phyloP scores from a whole-genome alignment of 2,888 invertebrate species.

The Lasioglossum villosulum region DNA sequence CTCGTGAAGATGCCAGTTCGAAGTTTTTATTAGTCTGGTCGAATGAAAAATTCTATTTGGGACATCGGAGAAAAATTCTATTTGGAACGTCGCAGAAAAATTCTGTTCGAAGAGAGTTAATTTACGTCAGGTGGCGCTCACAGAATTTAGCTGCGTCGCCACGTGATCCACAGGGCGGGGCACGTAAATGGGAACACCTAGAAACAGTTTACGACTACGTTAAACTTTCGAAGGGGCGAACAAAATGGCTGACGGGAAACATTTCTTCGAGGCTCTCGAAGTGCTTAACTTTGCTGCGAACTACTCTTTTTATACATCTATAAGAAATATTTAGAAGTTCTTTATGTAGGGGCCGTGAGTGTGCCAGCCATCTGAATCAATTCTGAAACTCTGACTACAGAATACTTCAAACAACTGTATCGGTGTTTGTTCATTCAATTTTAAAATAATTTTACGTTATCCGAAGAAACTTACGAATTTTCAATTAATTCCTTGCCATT shows the following conservation, averaged over 20 bases:
- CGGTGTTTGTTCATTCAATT: not conserved
- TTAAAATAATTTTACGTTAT: too few relatives aligned
- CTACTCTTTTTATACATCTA: not conserved
- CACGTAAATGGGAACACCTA: slow-evolving; percentile 1
- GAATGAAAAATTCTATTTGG: not conserved
- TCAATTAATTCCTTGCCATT: not conserved
- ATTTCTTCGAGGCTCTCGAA: not conserved
- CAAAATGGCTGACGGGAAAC: not conserved
- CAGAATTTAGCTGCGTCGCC: not conserved
- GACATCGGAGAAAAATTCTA: not conserved
- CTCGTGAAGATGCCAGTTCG: not conserved
- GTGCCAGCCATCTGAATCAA: not conserved
- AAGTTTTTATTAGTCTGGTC: not conserved
- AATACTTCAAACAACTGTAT: not conserved
- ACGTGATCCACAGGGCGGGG: not conserved
- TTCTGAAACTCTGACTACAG: not conserved
- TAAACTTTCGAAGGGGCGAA: not conserved
- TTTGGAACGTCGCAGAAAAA: not conserved
- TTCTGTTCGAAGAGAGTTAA: not conserved
- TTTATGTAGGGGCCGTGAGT: not conserved
- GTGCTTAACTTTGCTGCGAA: not conserved
- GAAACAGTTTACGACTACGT: not conserved
- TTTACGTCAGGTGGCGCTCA: not conserved
- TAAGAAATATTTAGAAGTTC: not conserved
- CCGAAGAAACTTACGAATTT: not conserved